A percentile compares a stretch with the other conserved stretches of the same genome.
Evolutionary conservation across 1,140 invertebrate species (phyloP).

Genomic region (Drosophila obscura): DNA sequence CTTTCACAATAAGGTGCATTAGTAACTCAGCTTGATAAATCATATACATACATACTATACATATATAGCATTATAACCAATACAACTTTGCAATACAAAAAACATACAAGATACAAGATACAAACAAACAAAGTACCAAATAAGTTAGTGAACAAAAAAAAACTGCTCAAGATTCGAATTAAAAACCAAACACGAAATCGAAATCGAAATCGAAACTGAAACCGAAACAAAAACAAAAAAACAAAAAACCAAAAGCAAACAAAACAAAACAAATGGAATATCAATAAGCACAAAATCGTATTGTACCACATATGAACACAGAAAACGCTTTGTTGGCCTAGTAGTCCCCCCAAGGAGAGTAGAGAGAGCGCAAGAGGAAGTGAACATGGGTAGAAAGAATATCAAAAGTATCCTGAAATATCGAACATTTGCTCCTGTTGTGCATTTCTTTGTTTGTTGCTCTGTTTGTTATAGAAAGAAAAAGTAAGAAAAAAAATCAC

Average conservation of each 20-base stretch:
- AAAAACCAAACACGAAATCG: not conserved
- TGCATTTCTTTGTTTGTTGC: conserved; percentile 80
- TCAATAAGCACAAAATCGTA: conserved; percentile 61
- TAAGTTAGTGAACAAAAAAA: conserved; percentile 63
- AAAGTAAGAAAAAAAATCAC: conserved; percentile 36
- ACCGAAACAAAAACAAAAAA: conserved; percentile 11
- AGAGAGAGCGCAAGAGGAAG: not conserved
- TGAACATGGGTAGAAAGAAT: not conserved
- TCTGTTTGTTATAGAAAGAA: conserved; percentile 67
- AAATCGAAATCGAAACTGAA: not conserved
- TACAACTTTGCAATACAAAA: conserved; percentile 2
- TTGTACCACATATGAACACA: conserved; percentile 50
- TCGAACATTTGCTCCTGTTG: conserved; percentile 73
- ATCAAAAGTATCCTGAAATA: conserved; percentile 37
- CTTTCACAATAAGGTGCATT: conserved; percentile 65
- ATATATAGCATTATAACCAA: conserved; percentile 46
- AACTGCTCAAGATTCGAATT: conserved; percentile 63
- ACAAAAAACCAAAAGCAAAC: not conserved
- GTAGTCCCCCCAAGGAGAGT: conserved; percentile 38
- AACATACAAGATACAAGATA: too few relatives aligned
- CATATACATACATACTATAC: conserved; percentile 38
- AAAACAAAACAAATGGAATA: conserved; percentile 2
- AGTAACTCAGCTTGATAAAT: conserved; percentile 61
- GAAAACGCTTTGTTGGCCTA: conserved; percentile 71
- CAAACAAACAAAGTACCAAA: conserved; percentile 62